Evolutionary conservation across 2,113 vertebrate genomes (phyloP).

Genomic region (Terrapene triunguis): DNA sequence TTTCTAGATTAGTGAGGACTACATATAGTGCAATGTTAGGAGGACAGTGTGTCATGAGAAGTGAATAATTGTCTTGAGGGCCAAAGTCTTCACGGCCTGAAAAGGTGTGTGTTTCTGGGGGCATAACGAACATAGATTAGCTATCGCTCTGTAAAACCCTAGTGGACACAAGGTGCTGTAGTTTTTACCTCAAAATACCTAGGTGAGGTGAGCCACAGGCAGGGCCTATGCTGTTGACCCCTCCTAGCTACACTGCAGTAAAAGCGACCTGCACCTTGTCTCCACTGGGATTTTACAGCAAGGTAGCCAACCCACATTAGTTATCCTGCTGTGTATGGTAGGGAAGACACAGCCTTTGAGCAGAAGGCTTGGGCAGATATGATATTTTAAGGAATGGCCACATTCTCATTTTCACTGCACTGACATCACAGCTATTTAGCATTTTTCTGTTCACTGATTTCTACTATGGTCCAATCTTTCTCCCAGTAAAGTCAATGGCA

Average conservation of each 20-base stretch:
- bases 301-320: background rate
- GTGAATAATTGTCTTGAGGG: background rate
- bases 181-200: slow-evolving; percentile 22
- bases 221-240: slow-evolving; percentile 1
- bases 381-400: background rate
- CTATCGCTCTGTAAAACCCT: background rate
- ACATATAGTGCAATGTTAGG: slow-evolving; percentile 16
- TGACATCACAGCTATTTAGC: accelerated
- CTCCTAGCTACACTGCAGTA: background rate
- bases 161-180: slow-evolving; percentile 1
- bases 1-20: slow-evolving; percentile 34
- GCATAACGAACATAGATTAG: background rate
- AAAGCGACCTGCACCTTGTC: background rate
- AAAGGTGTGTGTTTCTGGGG: background rate
- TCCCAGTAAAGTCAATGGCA: background rate
- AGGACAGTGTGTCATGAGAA: slow-evolving; percentile 16
- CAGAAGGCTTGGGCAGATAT: background rate
- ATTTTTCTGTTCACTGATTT: background rate
- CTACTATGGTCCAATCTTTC: background rate
- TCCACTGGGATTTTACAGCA: slow-evolving; percentile 23
- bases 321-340: background rate
- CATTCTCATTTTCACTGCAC: slow-evolving; percentile 5
- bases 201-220: background rate
- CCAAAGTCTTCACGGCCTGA: slow-evolving; percentile 30
- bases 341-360: background rate